These are phyloP conservation scores for Listronotus oregonensis DNA, from an alignment of 1,140 invertebrate species.

Conservation along the genomic window DNA sequence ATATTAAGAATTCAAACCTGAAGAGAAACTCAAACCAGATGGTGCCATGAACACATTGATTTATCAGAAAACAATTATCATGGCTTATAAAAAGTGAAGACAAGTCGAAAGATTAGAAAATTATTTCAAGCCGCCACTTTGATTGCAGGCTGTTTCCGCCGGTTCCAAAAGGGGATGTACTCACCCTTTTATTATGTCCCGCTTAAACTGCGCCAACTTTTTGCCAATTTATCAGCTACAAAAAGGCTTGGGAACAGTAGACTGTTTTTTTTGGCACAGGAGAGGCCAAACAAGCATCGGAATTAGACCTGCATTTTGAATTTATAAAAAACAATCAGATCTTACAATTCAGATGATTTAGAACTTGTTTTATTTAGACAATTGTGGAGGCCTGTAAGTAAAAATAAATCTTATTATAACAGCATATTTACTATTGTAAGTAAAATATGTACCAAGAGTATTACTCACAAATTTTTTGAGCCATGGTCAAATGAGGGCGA, in stretches of 20 bases:
- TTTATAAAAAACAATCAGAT: constrained; percentile 38
- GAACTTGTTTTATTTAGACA: constrained; percentile 46
- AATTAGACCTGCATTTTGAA: constrained; percentile 37
- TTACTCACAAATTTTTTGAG: too few relatives aligned
- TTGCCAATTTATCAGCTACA: constrained; percentile 29
- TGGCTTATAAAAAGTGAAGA: too few relatives aligned
- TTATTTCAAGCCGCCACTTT: too few relatives aligned
- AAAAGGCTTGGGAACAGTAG: constrained; percentile 28
- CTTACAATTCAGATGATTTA: constrained; percentile 7
- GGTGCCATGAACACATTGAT: too few relatives aligned
- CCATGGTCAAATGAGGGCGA: too few relatives aligned
- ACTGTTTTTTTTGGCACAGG: constrained; percentile 45
- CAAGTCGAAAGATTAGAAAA: too few relatives aligned
- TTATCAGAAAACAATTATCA: too few relatives aligned
- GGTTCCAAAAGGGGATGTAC: constrained; percentile 49
- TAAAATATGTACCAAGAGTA: constrained; percentile 43
- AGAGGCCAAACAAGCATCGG: constrained; percentile 38
- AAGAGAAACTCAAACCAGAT: too few relatives aligned
- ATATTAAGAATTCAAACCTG: constrained; percentile 9
- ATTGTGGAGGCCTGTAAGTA: constrained; percentile 50
- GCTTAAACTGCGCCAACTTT: constrained; percentile 42
- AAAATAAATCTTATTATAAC: constrained; percentile 49
- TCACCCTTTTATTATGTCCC: constrained; percentile 55
- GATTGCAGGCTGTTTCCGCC: constrained; percentile 37
- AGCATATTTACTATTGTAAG: constrained; percentile 47